Evolutionary conservation across 2,113 vertebrate genomes (phyloP), one percentile per base, ranked within the genome.

Genomic region (Acanthochromis polyacanthus): DNA sequence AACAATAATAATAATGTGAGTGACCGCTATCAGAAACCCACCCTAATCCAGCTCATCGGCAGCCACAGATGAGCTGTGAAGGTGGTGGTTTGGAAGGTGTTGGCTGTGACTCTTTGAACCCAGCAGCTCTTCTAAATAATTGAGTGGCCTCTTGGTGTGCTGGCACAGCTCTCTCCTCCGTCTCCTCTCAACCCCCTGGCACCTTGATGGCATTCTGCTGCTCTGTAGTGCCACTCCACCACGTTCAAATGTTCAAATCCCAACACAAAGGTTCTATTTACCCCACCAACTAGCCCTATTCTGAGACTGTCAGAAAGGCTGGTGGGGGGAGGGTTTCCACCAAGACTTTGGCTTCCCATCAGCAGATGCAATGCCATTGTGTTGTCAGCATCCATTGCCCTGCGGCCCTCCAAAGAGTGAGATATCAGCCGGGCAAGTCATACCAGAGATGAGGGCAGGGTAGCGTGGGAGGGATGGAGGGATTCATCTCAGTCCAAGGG

Each of bases 371-470:
- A 84, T 73, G 79, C 78, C 81, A 88, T 87, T 83, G 90, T 87
- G 79, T 92, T 91, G 92, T 92, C 93, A 86, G 73, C 75, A 90
- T 74, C 68, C 71, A n/a, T 90, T 85, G 86, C 70, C 76, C 88
- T 84, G 32, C 48, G 65, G 84, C 81, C 64, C 83, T 64, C 67
- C 57, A 17, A 67, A 71, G 75, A 89, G 83, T 60, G 83, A 90
- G 90, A 88, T 86, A 85, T 86, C 80, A 86, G 83, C 78, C 75
- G 59, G 58, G 64, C 82, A 87, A 91, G 84, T 83, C 80, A 84
- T 75, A 88, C 62, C 80, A 85, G 78, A 74, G 64, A 81, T 40
- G 74, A 80, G 72, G 67, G 53, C 15, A 50, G 43, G 61, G 45
- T 15, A 53, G 50, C 50, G 78, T 30, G 52, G 45, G 14, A 56